Base-by-base conservation (phyloP, 30 jellyfish, hydroid and myxozoan genomes). In the Chrysaora quinquecirrha region DNA sequence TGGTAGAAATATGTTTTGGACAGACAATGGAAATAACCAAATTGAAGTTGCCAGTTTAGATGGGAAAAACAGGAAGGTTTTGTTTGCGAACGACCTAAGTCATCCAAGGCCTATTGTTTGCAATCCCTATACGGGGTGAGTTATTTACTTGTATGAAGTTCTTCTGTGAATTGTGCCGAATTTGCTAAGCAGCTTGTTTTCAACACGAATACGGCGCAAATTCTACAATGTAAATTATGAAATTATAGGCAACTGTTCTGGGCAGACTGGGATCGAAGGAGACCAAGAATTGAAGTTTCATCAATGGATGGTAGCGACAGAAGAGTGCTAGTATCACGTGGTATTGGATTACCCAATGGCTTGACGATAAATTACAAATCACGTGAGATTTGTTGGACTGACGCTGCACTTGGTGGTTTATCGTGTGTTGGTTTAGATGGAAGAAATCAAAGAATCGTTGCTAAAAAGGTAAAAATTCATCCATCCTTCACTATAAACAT, bases 61-160 rank as follows among this genome's bases (percentile, higher is more conserved):
- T 54, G 96, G 96, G 0, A 64, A 46, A 32, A 46, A 38, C 43
- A 35, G 93, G 27, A 88, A 58, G 65, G 68, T 54, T 30, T 31
- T 88, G 66, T n/a, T 77, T 30, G 29, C 35, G 2, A 70, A 79
- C 18, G 88, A 72, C 23, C 66, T 88, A 32, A 30, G 35, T 20
- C 46, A 73, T 23, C 96, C 96, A 47, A 58, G 96, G 50, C 92
- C 96, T 2, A 88, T 88, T 56, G 85, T 88, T 12, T 88, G 96
- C 80, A 66, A 88, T 80, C 96, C 96, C 0, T 88, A 75, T 64
- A 71, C 84, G 1, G 96, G 96, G 96, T 88, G 62, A 66, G 82
- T 77, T n/a, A n/a, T n/a, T n/a, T n/a, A n/a, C n/a, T n/a, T n/a
- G n/a, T n/a, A n/a, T n/a, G n/a, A n/a, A n/a, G n/a, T n/a, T n/a